Conservation (phyloP, 2,797 vertebrate genomes). For the Aselliscus stoliczkanus region DNA sequence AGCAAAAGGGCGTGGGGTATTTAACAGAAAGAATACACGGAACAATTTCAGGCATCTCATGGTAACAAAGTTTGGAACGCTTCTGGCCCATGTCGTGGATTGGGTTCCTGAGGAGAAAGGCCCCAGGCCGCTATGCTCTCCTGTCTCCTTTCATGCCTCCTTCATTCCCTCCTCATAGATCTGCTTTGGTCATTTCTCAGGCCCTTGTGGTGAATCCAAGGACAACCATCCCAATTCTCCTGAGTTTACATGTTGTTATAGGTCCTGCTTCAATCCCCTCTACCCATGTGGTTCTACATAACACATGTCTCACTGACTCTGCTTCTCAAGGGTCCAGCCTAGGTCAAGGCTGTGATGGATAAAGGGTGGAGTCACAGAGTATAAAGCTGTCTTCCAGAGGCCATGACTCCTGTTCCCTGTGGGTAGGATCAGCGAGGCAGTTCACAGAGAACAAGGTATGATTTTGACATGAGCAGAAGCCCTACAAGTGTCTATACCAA, state of each 20-base stretch:
- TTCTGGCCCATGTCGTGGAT: not conserved
- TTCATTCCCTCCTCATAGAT: not conserved
- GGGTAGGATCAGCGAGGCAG: too few relatives aligned
- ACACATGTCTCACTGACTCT: not conserved
- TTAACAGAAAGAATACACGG: not conserved
- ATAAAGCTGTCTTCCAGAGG: not conserved
- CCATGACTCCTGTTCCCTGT: fast-evolving
- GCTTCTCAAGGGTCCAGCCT: not conserved
- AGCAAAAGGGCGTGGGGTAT: not conserved
- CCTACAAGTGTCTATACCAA: not conserved
- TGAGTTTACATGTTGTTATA: not conserved
- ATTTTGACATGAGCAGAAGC: not conserved
- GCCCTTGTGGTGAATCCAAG: not conserved
- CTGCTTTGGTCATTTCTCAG: not conserved
- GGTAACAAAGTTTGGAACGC: not conserved
- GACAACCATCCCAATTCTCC: not conserved
- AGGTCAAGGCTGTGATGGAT: not conserved
- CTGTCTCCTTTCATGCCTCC: not conserved
- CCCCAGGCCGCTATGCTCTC: not conserved
- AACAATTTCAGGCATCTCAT: not conserved
- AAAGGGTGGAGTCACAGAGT: not conserved
- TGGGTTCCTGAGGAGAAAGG: not conserved
- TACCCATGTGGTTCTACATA: not conserved
- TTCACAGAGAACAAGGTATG: not conserved
- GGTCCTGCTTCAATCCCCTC: not conserved